Conservation (phyloP, 2,888 invertebrate species). For the Hyposoter dolosus region DNA sequence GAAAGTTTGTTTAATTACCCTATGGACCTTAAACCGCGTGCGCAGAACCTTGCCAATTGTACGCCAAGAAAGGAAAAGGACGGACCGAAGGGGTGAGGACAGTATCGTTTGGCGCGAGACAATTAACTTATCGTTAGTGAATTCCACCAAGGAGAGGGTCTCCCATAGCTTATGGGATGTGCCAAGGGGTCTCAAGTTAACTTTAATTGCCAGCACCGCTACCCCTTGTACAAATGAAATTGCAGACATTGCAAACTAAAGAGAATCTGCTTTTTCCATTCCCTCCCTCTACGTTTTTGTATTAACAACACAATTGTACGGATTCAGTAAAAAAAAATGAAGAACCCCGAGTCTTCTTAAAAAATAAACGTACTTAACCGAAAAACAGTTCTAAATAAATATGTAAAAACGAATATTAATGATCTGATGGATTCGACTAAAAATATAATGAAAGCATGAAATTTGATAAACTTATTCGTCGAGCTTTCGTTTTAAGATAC, state of each 20-base stretch:
- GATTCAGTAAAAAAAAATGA: constrained; percentile 16
- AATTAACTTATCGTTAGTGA: constrained; percentile 79
- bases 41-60: constrained; percentile 37
- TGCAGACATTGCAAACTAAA: constrained; percentile 72
- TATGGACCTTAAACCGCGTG: constrained; percentile 45
- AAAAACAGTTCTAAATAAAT: background rate
- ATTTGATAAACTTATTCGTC: background rate
- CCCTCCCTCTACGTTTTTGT: constrained; percentile 27
- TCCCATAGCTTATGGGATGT: constrained; percentile 57
- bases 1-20: constrained; percentile 64
- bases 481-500: background rate
- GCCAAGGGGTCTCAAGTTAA: constrained; percentile 75
- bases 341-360: background rate
- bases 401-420: background rate
- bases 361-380: background rate
- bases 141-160: constrained; percentile 77
- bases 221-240: constrained; percentile 78
- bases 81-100: constrained; percentile 8
- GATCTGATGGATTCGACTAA: background rate
- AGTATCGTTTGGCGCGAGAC: constrained; percentile 78
- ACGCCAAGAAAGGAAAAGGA: constrained; percentile 14
- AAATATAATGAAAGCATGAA: background rate
- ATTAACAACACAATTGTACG: constrained; percentile 45
- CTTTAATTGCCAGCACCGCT: constrained; percentile 79
- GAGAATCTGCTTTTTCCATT: constrained; percentile 52